Percentiles rank a stretch among this genome's conserved stretches.
These are phyloP conservation scores for Melinaea menophilus DNA, from an alignment of 2,888 invertebrate species.

Conservation along the genomic window DNA sequence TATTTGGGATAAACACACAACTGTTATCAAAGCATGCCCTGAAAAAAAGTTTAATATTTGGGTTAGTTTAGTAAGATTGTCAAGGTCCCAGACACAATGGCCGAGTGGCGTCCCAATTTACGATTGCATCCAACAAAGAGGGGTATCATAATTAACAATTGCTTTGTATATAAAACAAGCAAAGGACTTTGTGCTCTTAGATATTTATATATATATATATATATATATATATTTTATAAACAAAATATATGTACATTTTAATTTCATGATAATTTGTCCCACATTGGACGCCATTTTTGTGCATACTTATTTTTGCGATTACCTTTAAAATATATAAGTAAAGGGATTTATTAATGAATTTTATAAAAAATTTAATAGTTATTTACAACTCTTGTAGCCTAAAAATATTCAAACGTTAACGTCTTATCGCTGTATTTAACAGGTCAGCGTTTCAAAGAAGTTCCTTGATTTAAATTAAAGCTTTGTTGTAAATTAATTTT, in stretches of 20 bases:
- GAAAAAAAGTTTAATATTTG: constrained; percentile 1
- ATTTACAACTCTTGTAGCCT: too few species aligned
- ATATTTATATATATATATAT: background rate
- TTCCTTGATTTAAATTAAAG: background rate
- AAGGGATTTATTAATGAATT: background rate
- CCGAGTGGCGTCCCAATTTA: constrained; percentile 15
- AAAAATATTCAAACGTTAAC: background rate
- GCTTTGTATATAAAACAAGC: constrained; percentile 3
- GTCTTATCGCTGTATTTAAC: background rate
- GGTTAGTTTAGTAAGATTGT: background rate
- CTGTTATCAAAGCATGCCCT: background rate
- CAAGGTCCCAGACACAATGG: constrained; percentile 3
- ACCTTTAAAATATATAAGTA: background rate
- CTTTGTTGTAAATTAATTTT: background rate
- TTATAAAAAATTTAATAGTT: too few species aligned
- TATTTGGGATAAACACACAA: too few species aligned
- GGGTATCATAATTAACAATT: constrained; percentile 4
- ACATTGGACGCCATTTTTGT: background rate
- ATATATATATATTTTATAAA: too few species aligned
- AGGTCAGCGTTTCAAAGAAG: background rate
- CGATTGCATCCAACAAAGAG: constrained; percentile 8
- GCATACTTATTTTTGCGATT: background rate
- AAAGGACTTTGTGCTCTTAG: background rate
- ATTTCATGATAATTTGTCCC: background rate
- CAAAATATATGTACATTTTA: too few species aligned